Evolutionary conservation across 2,888 invertebrate species (phyloP), one percentile per base, ranked within the genome.

Genomic region (Drosophila borborema): DNA sequence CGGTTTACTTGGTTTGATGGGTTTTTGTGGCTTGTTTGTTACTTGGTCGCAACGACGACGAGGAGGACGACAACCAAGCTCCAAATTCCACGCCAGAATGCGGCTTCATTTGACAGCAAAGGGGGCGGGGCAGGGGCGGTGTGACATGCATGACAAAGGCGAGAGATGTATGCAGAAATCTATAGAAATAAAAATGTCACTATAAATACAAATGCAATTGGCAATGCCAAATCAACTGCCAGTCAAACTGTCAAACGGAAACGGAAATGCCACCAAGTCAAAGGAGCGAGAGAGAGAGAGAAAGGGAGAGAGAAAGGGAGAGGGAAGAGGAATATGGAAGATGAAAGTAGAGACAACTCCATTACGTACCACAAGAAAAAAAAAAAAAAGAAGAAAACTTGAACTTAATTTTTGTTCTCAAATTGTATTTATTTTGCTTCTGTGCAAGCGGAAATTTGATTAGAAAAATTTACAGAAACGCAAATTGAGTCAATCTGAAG

Each of bases 11-110:
- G 89, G 89, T 81, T 86, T 85, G 85, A 85, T 85, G 84, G 77
- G 84, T 85, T 85, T 89, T 77, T 85, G 89, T 60, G 89, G 84
- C 74, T 83, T 89, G 89, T 86, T 89, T 85, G 81, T 81, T 74
- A 68, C 84, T 86, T 74, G 81, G 64, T 55, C 65, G 62, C 53
- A 66, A 20, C 40, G 40, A 8, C 40, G 40, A 55, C 28, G 20
- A 20, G 20, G 54, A 16, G 16, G 59, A 40, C 65, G 59, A 43
- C 51, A 59, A 61, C 31, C 65, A 46, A 70, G 72, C 82, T 70
- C 71, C 72, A 70, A 80, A 88, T 82, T 80, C 74, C 78, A 66
- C 59, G 59, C 66, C 72, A 80, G 74, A 80, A 80, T 83, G 83
- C 81, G 86, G 86, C 83, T 83, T 82, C 88, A 88, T 83, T 83